Percentiles rank a stretch among this genome's conserved stretches.
These are phyloP conservation scores for Platysteira castanea DNA, from an alignment of 2,113 vertebrate species.

Conservation along the genomic window DNA sequence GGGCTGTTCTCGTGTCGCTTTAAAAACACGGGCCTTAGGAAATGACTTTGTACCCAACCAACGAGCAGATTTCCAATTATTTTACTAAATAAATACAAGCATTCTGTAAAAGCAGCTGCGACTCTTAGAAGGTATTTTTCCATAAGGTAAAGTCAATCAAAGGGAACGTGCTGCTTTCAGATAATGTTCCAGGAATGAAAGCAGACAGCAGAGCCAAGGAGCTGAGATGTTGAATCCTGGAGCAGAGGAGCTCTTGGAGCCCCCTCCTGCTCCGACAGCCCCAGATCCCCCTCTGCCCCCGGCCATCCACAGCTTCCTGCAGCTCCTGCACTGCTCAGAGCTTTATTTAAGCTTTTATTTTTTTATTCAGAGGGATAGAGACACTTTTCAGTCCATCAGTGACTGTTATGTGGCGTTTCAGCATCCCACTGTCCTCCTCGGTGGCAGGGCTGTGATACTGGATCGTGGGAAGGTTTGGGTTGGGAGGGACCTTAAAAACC, in stretches of 20 bases:
- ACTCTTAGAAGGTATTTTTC: neutral
- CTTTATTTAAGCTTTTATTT: rapidly evolving
- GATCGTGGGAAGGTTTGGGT: neutral
- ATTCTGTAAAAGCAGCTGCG: neutral
- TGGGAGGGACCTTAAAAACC: neutral
- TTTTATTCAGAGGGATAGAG: neutral
- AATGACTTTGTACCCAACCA: neutral
- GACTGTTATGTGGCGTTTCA: neutral
- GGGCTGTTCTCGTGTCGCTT: neutral
- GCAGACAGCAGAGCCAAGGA: neutral
- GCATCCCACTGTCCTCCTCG: rapidly evolving
- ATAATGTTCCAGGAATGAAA: neutral
- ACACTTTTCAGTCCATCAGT: too few species aligned
- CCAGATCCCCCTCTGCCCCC: neutral
- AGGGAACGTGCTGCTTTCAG: neutral
- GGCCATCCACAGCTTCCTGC: rapidly evolving
- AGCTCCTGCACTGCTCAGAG: neutral
- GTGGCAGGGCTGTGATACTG: neutral
- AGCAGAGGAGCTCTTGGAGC: neutral
- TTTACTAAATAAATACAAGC: neutral
- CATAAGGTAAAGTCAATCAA: neutral
- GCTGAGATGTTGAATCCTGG: rapidly evolving
- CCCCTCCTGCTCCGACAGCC: rapidly evolving
- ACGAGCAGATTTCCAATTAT: neutral
- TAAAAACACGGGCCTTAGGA: neutral